A percentile compares a stretch with the other conserved stretches of the same genome.
Evolutionary conservation across 2,113 vertebrate genomes (phyloP).

Genomic region (Stictonetta naevosa): DNA sequence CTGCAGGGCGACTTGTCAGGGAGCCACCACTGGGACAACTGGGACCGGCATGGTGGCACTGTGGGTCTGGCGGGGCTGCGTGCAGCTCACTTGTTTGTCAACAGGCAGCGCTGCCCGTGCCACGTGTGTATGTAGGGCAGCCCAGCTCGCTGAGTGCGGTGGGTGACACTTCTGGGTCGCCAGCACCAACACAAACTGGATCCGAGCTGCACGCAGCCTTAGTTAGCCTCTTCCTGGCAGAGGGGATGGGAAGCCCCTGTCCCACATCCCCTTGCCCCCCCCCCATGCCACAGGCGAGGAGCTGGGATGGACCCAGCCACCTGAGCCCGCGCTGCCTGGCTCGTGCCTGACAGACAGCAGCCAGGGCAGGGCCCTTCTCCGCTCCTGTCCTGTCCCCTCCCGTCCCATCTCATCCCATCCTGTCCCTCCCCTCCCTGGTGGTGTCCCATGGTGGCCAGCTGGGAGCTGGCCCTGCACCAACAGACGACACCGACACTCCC

Average conservation of each 20-base stretch:
- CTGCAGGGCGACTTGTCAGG: fast-evolving
- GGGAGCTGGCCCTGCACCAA: background rate
- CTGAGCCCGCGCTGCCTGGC: background rate
- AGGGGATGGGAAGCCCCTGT: fast-evolving
- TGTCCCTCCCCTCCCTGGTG: fast-evolving
- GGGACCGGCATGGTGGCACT: fast-evolving
- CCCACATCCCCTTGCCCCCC: background rate
- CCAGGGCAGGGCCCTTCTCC: background rate
- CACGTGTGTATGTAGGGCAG: constrained; percentile 45
- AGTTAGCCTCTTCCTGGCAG: fast-evolving
- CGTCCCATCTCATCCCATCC: too few species aligned
- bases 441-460: background rate
- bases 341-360: fast-evolving
- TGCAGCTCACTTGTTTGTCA: constrained; percentile 28
- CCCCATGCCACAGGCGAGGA: fast-evolving
- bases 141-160: background rate
- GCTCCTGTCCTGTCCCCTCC: fast-evolving
- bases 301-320: background rate
- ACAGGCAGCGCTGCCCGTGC: background rate
- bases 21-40: background rate
- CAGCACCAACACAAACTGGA: background rate
- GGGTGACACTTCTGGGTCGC: constrained; percentile 62
- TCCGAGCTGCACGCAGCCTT: background rate
- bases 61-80: background rate
- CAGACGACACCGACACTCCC: fast-evolving